Evolutionary conservation across 1,140 invertebrate genomes (phyloP).

Genomic region (Coptotermes formosanus): DNA sequence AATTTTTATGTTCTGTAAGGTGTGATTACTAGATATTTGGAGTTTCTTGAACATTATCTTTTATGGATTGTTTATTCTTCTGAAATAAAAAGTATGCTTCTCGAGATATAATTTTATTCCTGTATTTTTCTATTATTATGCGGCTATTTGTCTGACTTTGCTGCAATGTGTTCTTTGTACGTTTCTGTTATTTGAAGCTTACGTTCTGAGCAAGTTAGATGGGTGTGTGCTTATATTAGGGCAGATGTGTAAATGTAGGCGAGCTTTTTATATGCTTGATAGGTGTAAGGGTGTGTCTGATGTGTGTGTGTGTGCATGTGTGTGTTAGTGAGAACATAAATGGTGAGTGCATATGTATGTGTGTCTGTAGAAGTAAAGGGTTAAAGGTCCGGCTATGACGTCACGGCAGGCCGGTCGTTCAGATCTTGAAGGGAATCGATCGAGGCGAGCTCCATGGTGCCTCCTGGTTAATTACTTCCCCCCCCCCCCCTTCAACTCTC

Average conservation of each 20-base stretch:
- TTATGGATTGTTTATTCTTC: no score
- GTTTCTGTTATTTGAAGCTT: background rate
- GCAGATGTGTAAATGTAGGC: background rate
- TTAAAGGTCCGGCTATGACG: conserved; percentile 2
- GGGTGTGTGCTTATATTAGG: background rate
- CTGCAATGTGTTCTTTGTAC: no score
- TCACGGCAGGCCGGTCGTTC: conserved; percentile 22
- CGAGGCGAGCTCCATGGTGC: conserved; percentile 19
- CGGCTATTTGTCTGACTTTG: no score
- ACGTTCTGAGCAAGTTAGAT: background rate
- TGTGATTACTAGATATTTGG: no score
- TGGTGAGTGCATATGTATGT: background rate
- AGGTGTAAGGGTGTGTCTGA: background rate
- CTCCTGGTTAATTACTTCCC: conserved; percentile 19
- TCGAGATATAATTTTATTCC: no score
- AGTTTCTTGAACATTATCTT: no score
- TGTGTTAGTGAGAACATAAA: background rate
- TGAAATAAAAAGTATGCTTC: no score
- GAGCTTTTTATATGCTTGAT: background rate
- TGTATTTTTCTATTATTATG: no score
- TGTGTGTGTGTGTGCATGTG: background rate
- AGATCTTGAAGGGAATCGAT: conserved; percentile 24
- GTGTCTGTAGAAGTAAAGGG: background rate
- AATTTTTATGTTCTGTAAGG: no score
- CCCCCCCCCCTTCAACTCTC: background rate